Evolutionary conservation across 2,888 invertebrate species (phyloP), one percentile per base, ranked within the genome.

Genomic region (Alitta virens): DNA sequence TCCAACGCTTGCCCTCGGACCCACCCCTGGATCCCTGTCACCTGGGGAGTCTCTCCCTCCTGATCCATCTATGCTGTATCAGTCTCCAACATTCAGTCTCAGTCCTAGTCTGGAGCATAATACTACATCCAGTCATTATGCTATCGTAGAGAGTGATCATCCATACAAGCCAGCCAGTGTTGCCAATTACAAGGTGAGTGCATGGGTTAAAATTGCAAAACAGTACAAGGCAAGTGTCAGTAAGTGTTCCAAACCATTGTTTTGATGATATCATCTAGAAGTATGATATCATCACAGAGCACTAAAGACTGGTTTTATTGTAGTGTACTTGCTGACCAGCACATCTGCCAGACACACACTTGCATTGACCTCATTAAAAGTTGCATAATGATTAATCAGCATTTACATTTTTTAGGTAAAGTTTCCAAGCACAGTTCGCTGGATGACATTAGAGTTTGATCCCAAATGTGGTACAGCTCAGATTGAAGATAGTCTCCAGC

Each of bases 61-160:
- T 3, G 50, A 49, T 49, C 21, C 50, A 9, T 49, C 50, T 5
- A 49, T 23, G 21, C 50, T 24, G 24, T 49, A 49, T 49, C 33
- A 33, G 33, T 33, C 33, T 7, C 33, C 33, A 12, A 33, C 33
- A 12, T 33, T 33, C 33, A 57, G 57, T 33, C 46, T 57, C 27
- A 49, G 49, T 46, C 43, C 26, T 18, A 60, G 51, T 33, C 63
- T 40, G 5, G 70, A 71, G 25, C 67, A 65, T 25, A 69, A 68
- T 3, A 92, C 92, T 26, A 91, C 92, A 1, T 91, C 92, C 64
- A 89, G 90, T 75, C 91, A 92, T 83, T 94, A 92, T 79, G 91
- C 93, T 2, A 89, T 92, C 86, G 88, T 95, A 1, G 97, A 98
- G 83, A 95, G 95, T 79, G 94, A 95, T 46, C 98, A 98, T 85